Percentiles rank a stretch among this genome's conserved stretches.
phyloP scores from a whole-genome alignment of 2,797 vertebrate genomes.

The Brotula barbata region DNA sequence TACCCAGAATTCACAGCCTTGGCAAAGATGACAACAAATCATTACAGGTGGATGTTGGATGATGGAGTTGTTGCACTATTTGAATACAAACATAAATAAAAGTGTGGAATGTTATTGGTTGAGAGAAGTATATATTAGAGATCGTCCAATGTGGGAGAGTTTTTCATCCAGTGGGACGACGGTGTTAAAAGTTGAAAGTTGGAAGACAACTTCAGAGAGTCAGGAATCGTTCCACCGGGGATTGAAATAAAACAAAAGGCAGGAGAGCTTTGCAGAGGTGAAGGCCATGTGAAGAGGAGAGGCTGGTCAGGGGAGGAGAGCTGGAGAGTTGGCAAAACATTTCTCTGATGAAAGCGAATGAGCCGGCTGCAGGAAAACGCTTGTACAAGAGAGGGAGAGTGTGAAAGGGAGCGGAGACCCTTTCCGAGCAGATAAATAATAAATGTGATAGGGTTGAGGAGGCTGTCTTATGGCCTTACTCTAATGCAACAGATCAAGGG shows the following conservation, averaged over 20 bases:
- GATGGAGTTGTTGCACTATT: conserved; percentile 16
- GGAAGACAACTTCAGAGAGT: conserved; percentile 17
- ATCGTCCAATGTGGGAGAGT: conserved; percentile 18
- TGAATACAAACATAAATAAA: conserved; percentile 33
- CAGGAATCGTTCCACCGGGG: conserved; percentile 6
- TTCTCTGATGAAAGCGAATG: conserved; percentile 59
- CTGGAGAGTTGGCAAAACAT: conserved; percentile 26
- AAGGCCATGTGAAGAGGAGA: conserved; percentile 22
- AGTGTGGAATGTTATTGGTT: conserved; percentile 21
- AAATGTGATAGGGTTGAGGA: conserved; percentile 58
- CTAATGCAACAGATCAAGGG: conserved; percentile 65
- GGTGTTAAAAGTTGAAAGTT: conserved; percentile 24
- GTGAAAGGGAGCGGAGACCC: conserved; percentile 26
- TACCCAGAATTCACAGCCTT: conserved; percentile 10
- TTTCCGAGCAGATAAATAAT: conserved; percentile 66
- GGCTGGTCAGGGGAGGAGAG: conserved; percentile 1
- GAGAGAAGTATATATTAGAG: conserved; percentile 31
- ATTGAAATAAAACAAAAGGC: conserved; percentile 3
- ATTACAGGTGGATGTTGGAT: conserved; percentile 20
- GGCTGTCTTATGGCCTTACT: conserved; percentile 40
- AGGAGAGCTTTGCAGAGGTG: conserved; percentile 19
- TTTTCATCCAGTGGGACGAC: conserved; percentile 4
- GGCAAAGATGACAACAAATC: conserved; percentile 8
- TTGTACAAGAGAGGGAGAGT: conserved; percentile 31
- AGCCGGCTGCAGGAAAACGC: conserved; percentile 34